Evolutionary conservation across 2,797 vertebrate genomes (phyloP).

Genomic region (Perodicticus potto): DNA sequence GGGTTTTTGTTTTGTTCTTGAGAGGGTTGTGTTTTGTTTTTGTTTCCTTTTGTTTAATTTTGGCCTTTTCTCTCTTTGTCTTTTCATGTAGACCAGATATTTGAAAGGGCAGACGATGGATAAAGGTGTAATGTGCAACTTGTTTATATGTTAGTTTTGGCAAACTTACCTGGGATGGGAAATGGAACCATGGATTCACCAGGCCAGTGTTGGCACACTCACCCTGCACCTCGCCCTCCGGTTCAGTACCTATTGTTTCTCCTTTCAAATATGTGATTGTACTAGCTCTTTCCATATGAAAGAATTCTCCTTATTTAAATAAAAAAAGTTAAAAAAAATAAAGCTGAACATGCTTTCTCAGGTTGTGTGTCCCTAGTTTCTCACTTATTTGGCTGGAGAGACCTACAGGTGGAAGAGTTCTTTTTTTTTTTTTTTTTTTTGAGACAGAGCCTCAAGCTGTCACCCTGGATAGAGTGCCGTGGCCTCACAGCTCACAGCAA

Average conservation of each 20-base stretch:
- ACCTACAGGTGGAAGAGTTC: background rate
- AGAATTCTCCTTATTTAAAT: slow-evolving; percentile 96
- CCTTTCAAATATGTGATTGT: slow-evolving; percentile 97
- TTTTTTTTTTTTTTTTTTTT: no score
- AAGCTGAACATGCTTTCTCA: slow-evolving; percentile 89
- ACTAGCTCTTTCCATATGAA: slow-evolving; percentile 95
- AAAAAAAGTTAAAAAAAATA: slow-evolving; percentile 85
- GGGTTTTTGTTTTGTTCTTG: background rate
- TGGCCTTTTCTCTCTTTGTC: slow-evolving; percentile 89
- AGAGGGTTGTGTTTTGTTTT: slow-evolving; percentile 41
- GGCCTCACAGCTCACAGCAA: no score
- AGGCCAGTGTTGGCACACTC: slow-evolving; percentile 84
- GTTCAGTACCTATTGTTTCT: slow-evolving; percentile 94
- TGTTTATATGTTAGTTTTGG: slow-evolving; percentile 87
- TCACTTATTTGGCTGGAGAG: background rate
- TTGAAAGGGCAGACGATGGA: slow-evolving; percentile 91
- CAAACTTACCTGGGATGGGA: slow-evolving; percentile 83
- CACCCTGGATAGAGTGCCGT: no score
- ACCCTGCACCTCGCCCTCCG: slow-evolving; percentile 85
- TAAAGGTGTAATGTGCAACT: slow-evolving; percentile 88
- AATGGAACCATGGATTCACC: slow-evolving; percentile 81
- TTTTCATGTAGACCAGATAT: slow-evolving; percentile 90
- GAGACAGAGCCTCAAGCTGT: no score
- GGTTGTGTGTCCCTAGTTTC: background rate
- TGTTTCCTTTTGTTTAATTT: slow-evolving; percentile 82